Evolutionary conservation across 2,888 invertebrate genomes (phyloP), one percentile per base, ranked within the genome.

Genomic region (Melanostoma mellinum): DNA sequence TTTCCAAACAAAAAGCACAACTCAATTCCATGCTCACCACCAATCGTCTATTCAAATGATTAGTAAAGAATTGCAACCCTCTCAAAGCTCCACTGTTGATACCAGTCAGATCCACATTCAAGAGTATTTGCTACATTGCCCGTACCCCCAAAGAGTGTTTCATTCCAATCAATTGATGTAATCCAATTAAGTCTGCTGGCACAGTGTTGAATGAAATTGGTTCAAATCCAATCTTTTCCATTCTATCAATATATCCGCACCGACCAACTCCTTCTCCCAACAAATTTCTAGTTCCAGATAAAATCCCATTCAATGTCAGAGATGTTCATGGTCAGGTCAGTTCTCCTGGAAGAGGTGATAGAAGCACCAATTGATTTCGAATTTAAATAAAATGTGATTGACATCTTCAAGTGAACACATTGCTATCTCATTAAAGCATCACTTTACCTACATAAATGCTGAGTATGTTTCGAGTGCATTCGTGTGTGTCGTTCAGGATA

Each of bases 161-260:
- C 71, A 84, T 84, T 84, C 79, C 84, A 84, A 79, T 84, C 84
- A 84, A 84, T 79, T 84, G 79, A 56, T 79, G 84, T 79, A 84
- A 84, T 84, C 84, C 79, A 84, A 84, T 84, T 84, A 84, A 84
- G 74, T 74, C 78, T 33, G 38, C 56, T 71, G 65, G 71, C 76
- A 71, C 71, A 56, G 33, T 82, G 32, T 50, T 63, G 38, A 38
- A 50, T 63, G 38, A 38, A 50, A 63, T 38, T 61, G 48, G 36
- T 61, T 48, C 48, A 36, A 61, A 35, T 61, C 50, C 50, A 50
- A 63, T 48, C 32, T 6, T 63, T 48, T 61, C 6, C 30, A 48
- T 48, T 61, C 3, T 33, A 3, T 52, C 67, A 68, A 67, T 56
- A 53, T 60, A 72, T 60, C 48, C 44, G 32, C 8, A n/a, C n/a